Conservation (phyloP, 2,113 vertebrate genomes). For the Hippopotamus amphibius region DNA sequence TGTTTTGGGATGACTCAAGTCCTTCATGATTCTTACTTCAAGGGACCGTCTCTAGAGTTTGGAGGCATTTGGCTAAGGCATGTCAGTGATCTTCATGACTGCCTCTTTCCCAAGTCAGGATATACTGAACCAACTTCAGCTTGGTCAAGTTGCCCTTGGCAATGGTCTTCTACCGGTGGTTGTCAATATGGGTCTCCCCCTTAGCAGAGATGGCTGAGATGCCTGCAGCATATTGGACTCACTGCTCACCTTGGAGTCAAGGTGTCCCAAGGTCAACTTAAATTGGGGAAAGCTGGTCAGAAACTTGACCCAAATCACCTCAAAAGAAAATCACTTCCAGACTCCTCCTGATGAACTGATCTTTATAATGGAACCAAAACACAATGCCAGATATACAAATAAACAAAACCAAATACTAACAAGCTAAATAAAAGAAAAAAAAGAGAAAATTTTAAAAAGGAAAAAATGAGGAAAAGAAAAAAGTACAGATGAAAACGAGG, state of each 20-base stretch:
- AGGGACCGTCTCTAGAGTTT: constrained; percentile 85
- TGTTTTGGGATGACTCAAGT: constrained; percentile 93
- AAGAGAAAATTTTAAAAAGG: background rate
- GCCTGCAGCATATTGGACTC: background rate
- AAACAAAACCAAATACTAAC: background rate
- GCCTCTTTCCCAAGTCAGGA: background rate
- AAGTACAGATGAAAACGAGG: background rate
- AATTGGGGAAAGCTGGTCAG: background rate
- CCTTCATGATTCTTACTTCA: constrained; percentile 94
- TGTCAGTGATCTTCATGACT: background rate
- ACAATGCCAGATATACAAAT: background rate
- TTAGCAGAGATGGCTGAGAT: background rate
- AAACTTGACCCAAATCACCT: background rate
- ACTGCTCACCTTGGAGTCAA: background rate
- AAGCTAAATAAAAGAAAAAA: background rate
- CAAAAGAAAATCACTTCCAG: background rate
- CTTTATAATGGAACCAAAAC: background rate
- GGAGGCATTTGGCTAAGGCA: background rate
- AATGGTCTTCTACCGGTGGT: background rate
- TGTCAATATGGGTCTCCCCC: background rate
- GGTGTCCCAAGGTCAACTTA: background rate
- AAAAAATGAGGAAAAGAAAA: background rate
- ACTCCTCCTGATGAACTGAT: background rate
- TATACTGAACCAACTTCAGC: background rate
- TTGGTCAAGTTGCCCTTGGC: background rate